Conservation (phyloP, 53 echinoderm and acorn worm genomes). For the Apostichopus leukothele region DNA sequence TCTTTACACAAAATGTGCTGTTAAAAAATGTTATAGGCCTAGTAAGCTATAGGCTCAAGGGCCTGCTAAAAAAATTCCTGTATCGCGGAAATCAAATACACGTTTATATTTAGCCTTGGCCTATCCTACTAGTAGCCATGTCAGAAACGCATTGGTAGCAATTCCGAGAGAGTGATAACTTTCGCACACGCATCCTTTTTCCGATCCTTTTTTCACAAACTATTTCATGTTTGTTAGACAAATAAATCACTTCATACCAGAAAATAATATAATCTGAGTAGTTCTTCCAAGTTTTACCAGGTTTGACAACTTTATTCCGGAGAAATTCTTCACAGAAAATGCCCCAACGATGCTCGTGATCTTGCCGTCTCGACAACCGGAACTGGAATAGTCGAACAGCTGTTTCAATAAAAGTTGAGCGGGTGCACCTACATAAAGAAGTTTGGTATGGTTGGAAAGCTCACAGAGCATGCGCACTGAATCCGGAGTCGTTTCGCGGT, state of each 20-base stretch:
- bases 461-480: slow-evolving; percentile 2
- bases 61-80: too few relatives aligned
- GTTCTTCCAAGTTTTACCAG: background rate
- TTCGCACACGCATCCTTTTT: background rate
- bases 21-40: too few relatives aligned
- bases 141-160: background rate
- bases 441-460: background rate
- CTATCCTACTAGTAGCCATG: background rate
- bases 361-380: background rate
- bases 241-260: background rate
- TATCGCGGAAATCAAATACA: too few relatives aligned
- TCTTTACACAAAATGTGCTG: too few relatives aligned
- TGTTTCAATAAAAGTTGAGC: slow-evolving; percentile 12
- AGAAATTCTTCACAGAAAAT: background rate
- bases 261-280: background rate
- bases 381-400: slow-evolving; percentile 9
- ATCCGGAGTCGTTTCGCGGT: slow-evolving; percentile 23
- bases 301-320: background rate
- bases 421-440: background rate
- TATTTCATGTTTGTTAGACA: background rate
- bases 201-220: background rate
- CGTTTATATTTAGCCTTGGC: too few relatives aligned
- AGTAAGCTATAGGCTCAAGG: too few relatives aligned
- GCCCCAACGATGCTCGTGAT: background rate
- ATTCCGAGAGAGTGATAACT: slow-evolving; percentile 2